These are phyloP conservation scores for Euphydryas editha DNA, from an alignment of 2,888 invertebrate species.

Conservation along the genomic window DNA sequence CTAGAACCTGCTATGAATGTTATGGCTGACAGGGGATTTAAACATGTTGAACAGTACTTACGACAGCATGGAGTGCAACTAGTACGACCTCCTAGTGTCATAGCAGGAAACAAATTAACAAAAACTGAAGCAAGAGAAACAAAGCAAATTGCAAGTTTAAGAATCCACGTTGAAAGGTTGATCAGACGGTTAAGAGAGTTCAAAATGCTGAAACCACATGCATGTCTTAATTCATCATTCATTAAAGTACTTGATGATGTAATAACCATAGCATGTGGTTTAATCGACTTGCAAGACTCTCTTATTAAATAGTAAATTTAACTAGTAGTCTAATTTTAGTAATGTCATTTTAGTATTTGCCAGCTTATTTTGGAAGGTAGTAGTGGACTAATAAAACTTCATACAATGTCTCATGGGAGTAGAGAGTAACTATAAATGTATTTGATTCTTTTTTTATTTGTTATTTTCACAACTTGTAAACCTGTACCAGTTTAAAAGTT, in stretches of 20 bases:
- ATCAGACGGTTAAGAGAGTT: neutral
- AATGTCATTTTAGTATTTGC: neutral
- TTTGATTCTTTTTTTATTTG: no score
- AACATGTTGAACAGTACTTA: neutral
- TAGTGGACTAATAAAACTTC: no score
- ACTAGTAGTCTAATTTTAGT: neutral
- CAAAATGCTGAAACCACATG: neutral
- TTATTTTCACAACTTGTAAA: no score
- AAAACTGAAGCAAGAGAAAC: conserved; percentile 1
- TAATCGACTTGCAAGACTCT: neutral
- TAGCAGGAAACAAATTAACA: neutral
- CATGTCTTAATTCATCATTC: neutral
- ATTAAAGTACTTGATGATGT: neutral
- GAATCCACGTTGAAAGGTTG: neutral
- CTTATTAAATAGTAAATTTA: conserved; percentile 1
- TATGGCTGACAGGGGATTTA: neutral
- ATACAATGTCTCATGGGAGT: no score
- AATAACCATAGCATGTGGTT: neutral
- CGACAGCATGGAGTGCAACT: neutral
- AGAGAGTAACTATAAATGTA: no score
- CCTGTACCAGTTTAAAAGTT: no score
- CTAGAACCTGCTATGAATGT: neutral
- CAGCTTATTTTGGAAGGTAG: neutral
- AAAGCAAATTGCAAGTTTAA: neutral
- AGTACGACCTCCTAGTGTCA: conserved; percentile 6